phyloP scores from a whole-genome alignment of 2,113 vertebrate species.

The Urocolius indicus region DNA sequence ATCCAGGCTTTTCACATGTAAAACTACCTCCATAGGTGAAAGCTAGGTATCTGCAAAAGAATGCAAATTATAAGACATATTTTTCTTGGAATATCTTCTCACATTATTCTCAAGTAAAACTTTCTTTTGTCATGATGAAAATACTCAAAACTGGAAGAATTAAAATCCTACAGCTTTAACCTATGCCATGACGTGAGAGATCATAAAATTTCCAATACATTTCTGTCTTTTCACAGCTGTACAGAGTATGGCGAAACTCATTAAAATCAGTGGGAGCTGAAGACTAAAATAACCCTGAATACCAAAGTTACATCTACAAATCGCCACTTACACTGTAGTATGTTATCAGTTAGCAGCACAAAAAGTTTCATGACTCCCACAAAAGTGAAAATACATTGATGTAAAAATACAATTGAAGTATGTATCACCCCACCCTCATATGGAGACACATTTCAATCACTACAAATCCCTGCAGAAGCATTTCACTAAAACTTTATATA shows the following conservation, averaged over 20 bases:
- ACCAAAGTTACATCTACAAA: background rate
- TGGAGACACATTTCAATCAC: background rate
- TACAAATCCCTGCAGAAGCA: background rate
- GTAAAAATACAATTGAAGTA: background rate
- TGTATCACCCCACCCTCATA: background rate
- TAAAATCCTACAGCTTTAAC: background rate
- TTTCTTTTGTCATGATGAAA: background rate
- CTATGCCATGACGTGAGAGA: background rate
- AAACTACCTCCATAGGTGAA: background rate
- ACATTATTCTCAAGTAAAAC: background rate
- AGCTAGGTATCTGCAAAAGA: background rate
- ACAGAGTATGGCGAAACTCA: background rate
- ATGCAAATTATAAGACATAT: background rate
- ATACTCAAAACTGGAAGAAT: background rate
- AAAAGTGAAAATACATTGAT: background rate
- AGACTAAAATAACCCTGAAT: background rate
- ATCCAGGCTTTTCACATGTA: background rate
- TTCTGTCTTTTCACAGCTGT: background rate
- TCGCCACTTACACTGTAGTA: background rate
- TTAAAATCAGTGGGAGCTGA: background rate
- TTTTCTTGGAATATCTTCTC: background rate
- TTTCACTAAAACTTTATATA: background rate
- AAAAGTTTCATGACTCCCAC: background rate
- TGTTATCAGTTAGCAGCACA: background rate
- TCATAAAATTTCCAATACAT: background rate